Evolutionary conservation across 2,888 invertebrate genomes (phyloP).

Genomic region (Aleiodes alternator): DNA sequence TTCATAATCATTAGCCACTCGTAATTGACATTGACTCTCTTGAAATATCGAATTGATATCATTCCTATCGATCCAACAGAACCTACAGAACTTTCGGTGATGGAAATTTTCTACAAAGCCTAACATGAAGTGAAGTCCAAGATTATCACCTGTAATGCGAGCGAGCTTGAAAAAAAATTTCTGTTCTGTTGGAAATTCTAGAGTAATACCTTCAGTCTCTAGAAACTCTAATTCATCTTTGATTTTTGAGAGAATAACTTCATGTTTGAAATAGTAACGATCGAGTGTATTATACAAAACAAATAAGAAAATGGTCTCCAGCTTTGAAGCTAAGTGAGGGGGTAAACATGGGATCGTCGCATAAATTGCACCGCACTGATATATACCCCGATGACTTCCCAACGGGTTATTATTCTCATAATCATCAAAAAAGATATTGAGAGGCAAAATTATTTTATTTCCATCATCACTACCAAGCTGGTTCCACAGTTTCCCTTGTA

Average conservation of each 20-base stretch:
- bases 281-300: slow-evolving; percentile 54
- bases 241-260: slow-evolving; percentile 37
- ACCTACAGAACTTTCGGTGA: slow-evolving; percentile 50
- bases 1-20: slow-evolving; percentile 48
- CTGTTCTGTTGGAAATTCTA: slow-evolving; percentile 12
- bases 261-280: slow-evolving; percentile 21
- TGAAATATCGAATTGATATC: slow-evolving; percentile 39
- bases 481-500: slow-evolving; percentile 51
- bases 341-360: slow-evolving; percentile 51
- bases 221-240: slow-evolving; percentile 53
- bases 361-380: slow-evolving; percentile 55
- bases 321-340: slow-evolving; percentile 47
- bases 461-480: slow-evolving; percentile 17
- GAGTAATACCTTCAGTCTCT: slow-evolving; percentile 46
- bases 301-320: slow-evolving; percentile 54
- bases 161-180: slow-evolving; percentile 50
- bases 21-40: slow-evolving; percentile 39
- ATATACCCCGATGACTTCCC: slow-evolving; percentile 54
- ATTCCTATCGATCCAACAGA: slow-evolving; percentile 50
- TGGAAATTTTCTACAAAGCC: slow-evolving; percentile 55
- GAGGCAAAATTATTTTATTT: slow-evolving; percentile 51
- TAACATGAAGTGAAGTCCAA: slow-evolving; percentile 49
- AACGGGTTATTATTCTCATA: slow-evolving; percentile 58
- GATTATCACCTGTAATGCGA: slow-evolving; percentile 54
- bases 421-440: slow-evolving; percentile 55